Evolutionary conservation across 2,888 invertebrate genomes (phyloP).

Genomic region (Erebia ligea): DNA sequence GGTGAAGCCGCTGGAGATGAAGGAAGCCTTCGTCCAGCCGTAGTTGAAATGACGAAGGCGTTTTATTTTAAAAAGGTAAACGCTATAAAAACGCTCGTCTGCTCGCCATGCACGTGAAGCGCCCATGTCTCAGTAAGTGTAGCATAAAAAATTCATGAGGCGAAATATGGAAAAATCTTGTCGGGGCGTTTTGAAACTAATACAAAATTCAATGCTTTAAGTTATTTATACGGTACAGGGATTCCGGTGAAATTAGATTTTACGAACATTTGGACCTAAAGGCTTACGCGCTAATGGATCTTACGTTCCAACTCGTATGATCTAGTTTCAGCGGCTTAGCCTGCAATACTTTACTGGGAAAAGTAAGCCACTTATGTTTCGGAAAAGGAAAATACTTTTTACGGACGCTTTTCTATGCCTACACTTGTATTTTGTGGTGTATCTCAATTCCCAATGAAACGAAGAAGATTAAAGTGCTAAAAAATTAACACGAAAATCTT

Average conservation of each 20-base stretch:
- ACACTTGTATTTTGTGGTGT: background rate
- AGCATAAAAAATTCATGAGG: slow-evolving; percentile 64
- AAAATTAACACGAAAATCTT: too few species aligned
- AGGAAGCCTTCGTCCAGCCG: too few species aligned
- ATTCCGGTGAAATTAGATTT: slow-evolving; percentile 35
- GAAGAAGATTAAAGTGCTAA: too few species aligned
- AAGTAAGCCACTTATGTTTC: slow-evolving; percentile 15
- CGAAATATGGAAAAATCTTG: slow-evolving; percentile 65
- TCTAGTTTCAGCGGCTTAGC: slow-evolving; percentile 19
- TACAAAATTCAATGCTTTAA: slow-evolving; percentile 46
- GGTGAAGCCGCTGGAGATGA: too few species aligned
- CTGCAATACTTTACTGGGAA: background rate
- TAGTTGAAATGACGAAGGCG: too few species aligned
- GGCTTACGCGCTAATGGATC: slow-evolving; percentile 23
- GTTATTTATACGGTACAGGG: slow-evolving; percentile 44
- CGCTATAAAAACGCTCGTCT: slow-evolving; percentile 37
- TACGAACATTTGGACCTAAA: slow-evolving; percentile 28
- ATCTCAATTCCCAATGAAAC: background rate
- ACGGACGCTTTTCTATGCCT: background rate
- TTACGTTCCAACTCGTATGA: slow-evolving; percentile 10
- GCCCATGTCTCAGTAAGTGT: slow-evolving; percentile 49
- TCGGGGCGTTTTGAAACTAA: slow-evolving; percentile 44
- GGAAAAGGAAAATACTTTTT: slow-evolving; percentile 14
- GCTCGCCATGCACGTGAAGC: slow-evolving; percentile 26
- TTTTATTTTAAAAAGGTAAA: background rate